Conservation (phyloP, 2,888 invertebrate species). For the Enchytraeus crypticus region DNA sequence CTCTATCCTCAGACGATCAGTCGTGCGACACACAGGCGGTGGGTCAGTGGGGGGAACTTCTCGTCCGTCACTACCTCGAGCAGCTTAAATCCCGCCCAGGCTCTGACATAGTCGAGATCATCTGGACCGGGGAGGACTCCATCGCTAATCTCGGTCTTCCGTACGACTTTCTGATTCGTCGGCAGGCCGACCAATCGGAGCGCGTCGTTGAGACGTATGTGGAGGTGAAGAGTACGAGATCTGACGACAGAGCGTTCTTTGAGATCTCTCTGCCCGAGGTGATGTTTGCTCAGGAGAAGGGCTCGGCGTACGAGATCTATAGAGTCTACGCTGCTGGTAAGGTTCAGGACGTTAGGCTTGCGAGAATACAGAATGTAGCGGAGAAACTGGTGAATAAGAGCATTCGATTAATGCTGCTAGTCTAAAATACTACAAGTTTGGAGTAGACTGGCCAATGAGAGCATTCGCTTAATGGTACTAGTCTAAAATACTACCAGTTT, state of each 20-base stretch:
- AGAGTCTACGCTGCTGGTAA: conserved; percentile 41
- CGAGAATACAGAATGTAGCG: conserved; percentile 36
- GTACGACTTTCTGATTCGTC: conserved; percentile 38
- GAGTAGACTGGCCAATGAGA: too few species aligned
- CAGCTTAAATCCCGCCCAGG: background rate
- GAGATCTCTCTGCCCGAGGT: conserved; percentile 41
- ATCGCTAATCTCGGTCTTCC: conserved; percentile 33
- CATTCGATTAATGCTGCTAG: conserved; percentile 3
- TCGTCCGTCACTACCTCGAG: conserved; percentile 36
- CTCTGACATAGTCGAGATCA: conserved; percentile 18
- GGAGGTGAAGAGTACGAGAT: conserved; percentile 37
- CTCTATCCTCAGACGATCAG: conserved; percentile 13
- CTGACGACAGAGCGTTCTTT: conserved; percentile 37
- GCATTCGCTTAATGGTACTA: conserved; percentile 1
- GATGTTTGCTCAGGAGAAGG: conserved; percentile 35
- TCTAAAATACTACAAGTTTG: too few species aligned
- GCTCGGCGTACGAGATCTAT: conserved; percentile 38
- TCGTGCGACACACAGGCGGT: conserved; percentile 22
- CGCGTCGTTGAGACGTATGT: conserved; percentile 21
- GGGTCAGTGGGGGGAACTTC: conserved; percentile 40
- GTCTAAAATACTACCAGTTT: conserved; percentile 35
- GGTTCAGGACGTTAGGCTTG: conserved; percentile 30
- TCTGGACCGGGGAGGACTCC: conserved; percentile 37
- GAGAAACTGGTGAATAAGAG: conserved; percentile 25
- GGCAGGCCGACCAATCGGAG: conserved; percentile 6